These are phyloP conservation scores for Hololepta plana DNA, from an alignment of 2,888 invertebrate genomes.

Conservation along the genomic window DNA sequence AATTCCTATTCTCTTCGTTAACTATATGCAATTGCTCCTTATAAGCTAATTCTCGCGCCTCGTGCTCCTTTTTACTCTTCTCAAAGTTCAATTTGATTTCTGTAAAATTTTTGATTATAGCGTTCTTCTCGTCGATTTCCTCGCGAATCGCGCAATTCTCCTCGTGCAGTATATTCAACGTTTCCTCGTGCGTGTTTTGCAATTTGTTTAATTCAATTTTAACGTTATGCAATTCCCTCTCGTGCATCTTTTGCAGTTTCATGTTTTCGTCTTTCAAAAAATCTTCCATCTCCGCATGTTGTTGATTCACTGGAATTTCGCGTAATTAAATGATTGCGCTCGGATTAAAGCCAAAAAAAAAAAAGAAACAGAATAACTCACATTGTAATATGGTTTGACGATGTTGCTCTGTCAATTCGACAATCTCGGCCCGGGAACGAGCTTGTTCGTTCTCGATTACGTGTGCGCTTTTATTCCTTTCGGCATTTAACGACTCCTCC, in stretches of 20 bases:
- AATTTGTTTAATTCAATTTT: slow-evolving; percentile 21
- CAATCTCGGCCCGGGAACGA: slow-evolving; percentile 18
- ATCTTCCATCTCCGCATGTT: slow-evolving; percentile 19
- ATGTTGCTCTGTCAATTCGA: slow-evolving; percentile 19
- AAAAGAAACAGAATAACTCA: slow-evolving; percentile 1
- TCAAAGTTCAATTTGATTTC: slow-evolving; percentile 16
- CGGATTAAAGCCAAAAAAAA: slow-evolving; percentile 5
- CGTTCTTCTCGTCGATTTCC: slow-evolving; percentile 23
- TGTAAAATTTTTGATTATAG: slow-evolving; percentile 12
- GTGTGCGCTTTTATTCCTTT: slow-evolving; percentile 22
- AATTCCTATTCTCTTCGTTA: slow-evolving; percentile 17
- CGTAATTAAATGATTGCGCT: slow-evolving; percentile 5
- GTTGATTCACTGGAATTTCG: slow-evolving; percentile 22
- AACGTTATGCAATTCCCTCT: slow-evolving; percentile 19
- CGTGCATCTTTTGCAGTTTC: slow-evolving; percentile 15
- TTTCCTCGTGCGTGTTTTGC: slow-evolving; percentile 22
- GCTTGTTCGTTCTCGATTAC: slow-evolving; percentile 22
- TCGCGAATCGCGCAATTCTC: slow-evolving; percentile 26
- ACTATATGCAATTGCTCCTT: slow-evolving; percentile 15
- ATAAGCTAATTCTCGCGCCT: slow-evolving; percentile 17
- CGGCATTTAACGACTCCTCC: slow-evolving; percentile 27
- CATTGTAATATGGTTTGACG: slow-evolving; percentile 14
- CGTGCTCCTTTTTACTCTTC: slow-evolving; percentile 20
- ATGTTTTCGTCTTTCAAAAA: slow-evolving; percentile 18
- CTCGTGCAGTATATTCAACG: slow-evolving; percentile 24